Evolutionary conservation across 2,113 vertebrate species (phyloP).

Genomic region (Cyphomyrus plagiostoma): DNA sequence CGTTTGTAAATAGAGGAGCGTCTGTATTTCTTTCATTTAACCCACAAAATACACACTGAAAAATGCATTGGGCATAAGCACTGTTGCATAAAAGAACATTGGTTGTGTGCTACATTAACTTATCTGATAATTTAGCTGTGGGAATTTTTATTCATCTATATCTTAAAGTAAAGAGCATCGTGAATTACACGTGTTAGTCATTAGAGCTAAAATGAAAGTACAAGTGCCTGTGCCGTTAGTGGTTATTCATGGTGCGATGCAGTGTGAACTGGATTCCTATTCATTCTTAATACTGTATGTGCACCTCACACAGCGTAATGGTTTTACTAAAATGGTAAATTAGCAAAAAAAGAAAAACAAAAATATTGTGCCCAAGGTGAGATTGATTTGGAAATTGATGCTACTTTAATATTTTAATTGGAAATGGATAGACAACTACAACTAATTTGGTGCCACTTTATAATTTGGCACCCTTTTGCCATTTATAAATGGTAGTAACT

Average conservation of each 20-base stretch:
- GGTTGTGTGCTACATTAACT: neutral
- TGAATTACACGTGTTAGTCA: neutral
- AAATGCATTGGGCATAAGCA: neutral
- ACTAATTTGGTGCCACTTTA: neutral
- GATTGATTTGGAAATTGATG: neutral
- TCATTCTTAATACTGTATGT: neutral
- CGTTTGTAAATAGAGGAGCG: no score
- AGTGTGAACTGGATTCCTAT: neutral
- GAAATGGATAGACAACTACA: neutral
- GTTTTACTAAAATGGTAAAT: neutral
- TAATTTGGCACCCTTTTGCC: neutral
- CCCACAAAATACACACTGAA: neutral
- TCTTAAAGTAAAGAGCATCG: neutral
- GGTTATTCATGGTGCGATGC: neutral
- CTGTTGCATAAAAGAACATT: neutral
- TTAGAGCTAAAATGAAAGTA: neutral
- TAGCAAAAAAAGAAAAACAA: neutral
- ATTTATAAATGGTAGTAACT: neutral
- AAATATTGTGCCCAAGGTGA: neutral
- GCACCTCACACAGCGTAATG: neutral
- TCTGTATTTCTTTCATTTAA: neutral
- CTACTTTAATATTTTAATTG: neutral
- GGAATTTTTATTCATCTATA: neutral
- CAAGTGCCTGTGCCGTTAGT: neutral
- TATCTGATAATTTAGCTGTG: neutral